A percentile compares a stretch with the other conserved stretches of the same genome.
Evolutionary conservation across 2,797 vertebrate species (phyloP).

Genomic region (Phoebastria nigripes): DNA sequence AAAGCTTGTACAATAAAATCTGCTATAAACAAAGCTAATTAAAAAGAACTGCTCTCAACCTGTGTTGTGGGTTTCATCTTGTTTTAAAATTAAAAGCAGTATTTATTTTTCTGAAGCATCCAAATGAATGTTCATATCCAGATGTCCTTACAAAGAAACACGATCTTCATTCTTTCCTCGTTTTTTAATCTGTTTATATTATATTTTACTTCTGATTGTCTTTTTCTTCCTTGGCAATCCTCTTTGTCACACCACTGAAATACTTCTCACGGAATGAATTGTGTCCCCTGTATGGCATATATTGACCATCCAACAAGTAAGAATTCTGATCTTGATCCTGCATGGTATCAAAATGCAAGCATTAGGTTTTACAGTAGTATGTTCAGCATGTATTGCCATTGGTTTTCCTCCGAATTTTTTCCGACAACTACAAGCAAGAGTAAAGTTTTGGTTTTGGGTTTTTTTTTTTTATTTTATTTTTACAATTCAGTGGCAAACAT

Average conservation of each 20-base stretch:
- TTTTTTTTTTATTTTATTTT: not conserved
- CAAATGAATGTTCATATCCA: constrained; percentile 56
- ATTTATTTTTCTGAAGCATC: constrained; percentile 64
- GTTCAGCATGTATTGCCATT: not conserved
- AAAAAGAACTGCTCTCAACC: constrained; percentile 68
- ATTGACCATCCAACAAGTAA: constrained; percentile 75
- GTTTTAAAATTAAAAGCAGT: constrained; percentile 62
- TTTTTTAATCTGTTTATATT: constrained; percentile 43
- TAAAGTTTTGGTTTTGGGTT: not conserved
- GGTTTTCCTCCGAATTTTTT: not conserved
- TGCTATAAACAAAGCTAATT: constrained; percentile 71
- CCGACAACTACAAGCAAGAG: not conserved
- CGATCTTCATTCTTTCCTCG: constrained; percentile 34
- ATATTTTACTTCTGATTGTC: constrained; percentile 70
- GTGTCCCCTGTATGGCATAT: constrained; percentile 87
- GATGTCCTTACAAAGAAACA: constrained; percentile 49
- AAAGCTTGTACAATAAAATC: constrained; percentile 73
- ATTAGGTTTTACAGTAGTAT: not conserved
- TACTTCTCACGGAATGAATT: constrained; percentile 98
- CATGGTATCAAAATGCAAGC: constrained; percentile 45
- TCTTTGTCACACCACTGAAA: constrained; percentile 93
- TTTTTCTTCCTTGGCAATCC: constrained; percentile 80
- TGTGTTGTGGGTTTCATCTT: constrained; percentile 64
- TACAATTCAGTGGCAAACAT: not conserved
- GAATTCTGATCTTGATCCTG: constrained; percentile 83